Evolutionary conservation across 2,113 vertebrate genomes (phyloP).

Genomic region (Carollia perspicillata): DNA sequence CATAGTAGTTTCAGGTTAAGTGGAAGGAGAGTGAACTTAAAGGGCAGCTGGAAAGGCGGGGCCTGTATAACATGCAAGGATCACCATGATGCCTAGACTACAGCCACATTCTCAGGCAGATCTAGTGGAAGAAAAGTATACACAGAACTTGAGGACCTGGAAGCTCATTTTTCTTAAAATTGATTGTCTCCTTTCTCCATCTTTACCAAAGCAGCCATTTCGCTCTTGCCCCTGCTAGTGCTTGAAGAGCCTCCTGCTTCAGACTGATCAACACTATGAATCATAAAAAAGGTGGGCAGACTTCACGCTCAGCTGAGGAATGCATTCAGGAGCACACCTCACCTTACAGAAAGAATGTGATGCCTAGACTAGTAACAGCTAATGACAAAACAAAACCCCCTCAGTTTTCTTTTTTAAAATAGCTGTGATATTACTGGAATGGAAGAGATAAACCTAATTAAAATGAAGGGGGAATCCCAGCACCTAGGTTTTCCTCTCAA

Average conservation of each 20-base stretch:
- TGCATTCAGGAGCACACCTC: neutral
- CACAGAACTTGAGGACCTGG: neutral
- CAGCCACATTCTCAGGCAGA: neutral
- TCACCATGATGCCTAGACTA: neutral
- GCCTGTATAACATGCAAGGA: neutral
- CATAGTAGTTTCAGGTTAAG: neutral
- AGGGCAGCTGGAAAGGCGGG: neutral
- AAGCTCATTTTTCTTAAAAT: neutral
- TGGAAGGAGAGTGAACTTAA: neutral
- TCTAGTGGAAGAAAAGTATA: neutral
- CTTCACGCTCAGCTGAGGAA: neutral
- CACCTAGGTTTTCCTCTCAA: conserved; percentile 91
- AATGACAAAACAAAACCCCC: neutral
- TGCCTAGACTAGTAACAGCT: neutral
- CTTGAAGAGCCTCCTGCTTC: neutral
- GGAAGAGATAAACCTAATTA: conserved; percentile 92
- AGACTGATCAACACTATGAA: neutral
- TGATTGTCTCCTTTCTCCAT: neutral
- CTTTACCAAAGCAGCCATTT: neutral
- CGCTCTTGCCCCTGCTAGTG: neutral
- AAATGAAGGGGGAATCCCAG: conserved; percentile 92
- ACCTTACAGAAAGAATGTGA: neutral
- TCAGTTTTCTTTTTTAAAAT: neutral
- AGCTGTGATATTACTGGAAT: neutral
- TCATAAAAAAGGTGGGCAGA: neutral